Evolutionary conservation across 2,797 vertebrate genomes (phyloP).

Genomic region (Falco berigora): DNA sequence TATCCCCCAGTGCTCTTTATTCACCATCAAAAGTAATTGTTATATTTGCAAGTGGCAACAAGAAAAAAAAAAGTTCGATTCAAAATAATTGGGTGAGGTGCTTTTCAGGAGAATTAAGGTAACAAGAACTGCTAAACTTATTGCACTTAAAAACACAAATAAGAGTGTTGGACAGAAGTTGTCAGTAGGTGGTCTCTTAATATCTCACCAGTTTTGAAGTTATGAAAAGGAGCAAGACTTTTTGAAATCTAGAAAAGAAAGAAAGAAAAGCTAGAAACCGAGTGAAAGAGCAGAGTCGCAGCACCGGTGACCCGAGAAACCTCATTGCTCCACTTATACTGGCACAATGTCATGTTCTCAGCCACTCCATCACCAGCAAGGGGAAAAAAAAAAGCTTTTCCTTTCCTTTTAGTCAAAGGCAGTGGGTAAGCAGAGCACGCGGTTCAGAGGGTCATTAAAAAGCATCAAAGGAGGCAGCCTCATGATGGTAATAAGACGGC

Average conservation of each 20-base stretch:
- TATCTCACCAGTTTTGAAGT: constrained; percentile 69
- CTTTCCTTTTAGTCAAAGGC: constrained; percentile 76
- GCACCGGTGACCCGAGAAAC: constrained; percentile 71
- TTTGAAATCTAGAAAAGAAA: constrained; percentile 71
- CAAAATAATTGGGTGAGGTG: constrained; percentile 34
- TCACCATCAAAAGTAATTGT: constrained; percentile 39
- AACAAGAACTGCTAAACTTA: constrained; percentile 48
- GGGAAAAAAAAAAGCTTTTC: constrained; percentile 74
- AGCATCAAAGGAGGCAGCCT: constrained; percentile 81
- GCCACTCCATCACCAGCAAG: constrained; percentile 71
- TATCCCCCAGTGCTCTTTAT: constrained; percentile 1
- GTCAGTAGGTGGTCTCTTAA: constrained; percentile 54
- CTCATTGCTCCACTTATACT: constrained; percentile 68
- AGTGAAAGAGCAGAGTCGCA: constrained; percentile 68
- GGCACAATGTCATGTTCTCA: constrained; percentile 71
- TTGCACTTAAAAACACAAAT: constrained; percentile 60
- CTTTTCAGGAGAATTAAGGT: constrained; percentile 49
- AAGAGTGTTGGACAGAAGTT: constrained; percentile 53
- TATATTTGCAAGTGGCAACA: constrained; percentile 57
- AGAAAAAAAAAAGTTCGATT: background rate
- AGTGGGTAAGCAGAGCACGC: constrained; percentile 78
- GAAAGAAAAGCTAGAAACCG: constrained; percentile 68
- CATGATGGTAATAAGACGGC: constrained; percentile 88
- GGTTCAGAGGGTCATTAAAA: constrained; percentile 87
- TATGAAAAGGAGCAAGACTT: constrained; percentile 66